Evolutionary conservation across 2,888 invertebrate genomes (phyloP).

Genomic region (Trichopria drosophilae): DNA sequence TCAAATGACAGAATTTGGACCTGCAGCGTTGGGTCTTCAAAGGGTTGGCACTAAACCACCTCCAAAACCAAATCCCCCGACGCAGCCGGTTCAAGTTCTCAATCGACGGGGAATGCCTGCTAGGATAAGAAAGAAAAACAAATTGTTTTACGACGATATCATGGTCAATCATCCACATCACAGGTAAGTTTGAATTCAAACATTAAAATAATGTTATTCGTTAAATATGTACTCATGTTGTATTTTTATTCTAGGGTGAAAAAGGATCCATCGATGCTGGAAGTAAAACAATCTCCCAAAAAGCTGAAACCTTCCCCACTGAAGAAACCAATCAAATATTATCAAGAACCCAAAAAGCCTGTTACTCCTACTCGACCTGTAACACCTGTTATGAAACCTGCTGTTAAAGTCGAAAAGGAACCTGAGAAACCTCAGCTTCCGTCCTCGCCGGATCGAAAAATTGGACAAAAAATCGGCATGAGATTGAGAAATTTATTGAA

Average conservation of each 20-base stretch:
- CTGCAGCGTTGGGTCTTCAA: slow-evolving; percentile 79
- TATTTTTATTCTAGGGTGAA: slow-evolving; percentile 46
- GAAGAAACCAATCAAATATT: slow-evolving; percentile 50
- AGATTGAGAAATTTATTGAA: slow-evolving; percentile 89
- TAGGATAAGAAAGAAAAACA: slow-evolving; percentile 85
- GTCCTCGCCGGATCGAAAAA: slow-evolving; percentile 75
- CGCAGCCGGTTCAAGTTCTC: slow-evolving; percentile 76
- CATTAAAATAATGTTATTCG: background rate
- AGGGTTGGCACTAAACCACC: slow-evolving; percentile 78
- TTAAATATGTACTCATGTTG: background rate
- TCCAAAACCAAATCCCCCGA: slow-evolving; percentile 70
- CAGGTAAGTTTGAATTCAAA: slow-evolving; percentile 53
- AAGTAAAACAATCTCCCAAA: slow-evolving; percentile 66
- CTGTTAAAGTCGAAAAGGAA: slow-evolving; percentile 31
- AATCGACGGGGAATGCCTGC: slow-evolving; percentile 90
- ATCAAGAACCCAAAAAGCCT: slow-evolving; percentile 42
- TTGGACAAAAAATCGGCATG: slow-evolving; percentile 88
- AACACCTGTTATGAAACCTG: slow-evolving; percentile 50
- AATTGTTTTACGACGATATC: slow-evolving; percentile 87
- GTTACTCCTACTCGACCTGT: slow-evolving; percentile 32
- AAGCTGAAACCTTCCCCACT: slow-evolving; percentile 66
- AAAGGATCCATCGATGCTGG: slow-evolving; percentile 48
- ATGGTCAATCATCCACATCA: slow-evolving; percentile 80
- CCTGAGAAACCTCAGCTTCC: slow-evolving; percentile 40
- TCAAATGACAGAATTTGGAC: slow-evolving; percentile 71